Evolutionary conservation across 2,113 vertebrate genomes (phyloP), one percentile per base, ranked within the genome.

Genomic region (Hirundichthys speculiger): DNA sequence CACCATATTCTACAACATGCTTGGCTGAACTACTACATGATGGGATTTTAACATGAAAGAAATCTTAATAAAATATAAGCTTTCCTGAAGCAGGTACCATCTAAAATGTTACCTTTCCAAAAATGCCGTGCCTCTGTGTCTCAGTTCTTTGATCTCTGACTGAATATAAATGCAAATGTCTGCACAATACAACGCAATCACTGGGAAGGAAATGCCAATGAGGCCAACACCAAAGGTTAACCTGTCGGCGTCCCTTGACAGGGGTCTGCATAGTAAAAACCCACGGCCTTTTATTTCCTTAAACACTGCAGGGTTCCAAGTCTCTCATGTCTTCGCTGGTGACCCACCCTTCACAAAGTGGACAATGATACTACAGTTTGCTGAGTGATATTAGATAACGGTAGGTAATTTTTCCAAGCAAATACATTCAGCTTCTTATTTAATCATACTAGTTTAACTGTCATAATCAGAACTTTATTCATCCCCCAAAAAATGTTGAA

Each of bases 221-320:
- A 85, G 71, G 72, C 82, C 82, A 67, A 74, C 80, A 80, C 57
- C 86, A 91, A 92, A 91, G 88, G 88, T 90, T 90, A 91, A 78
- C 80, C 89, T 89, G 89, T 89, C 77, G 50, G 64, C 67, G 64
- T 85, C 82, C 87, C 77, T 84, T 87, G 89, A 90, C 82, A 69
- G 73, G 75, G 64, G 57, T 74, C 51, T 57, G 71, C 67, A 78
- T 73, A 66, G 52, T 63, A 73, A 71, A 77, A 74, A 47, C 45
- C 68, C 57, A 79, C 56, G 24, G 74, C 80, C 69, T 90, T 88
- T 88, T 74, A 79, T 86, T 89, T 83, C 42, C 67, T 69, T 75
- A 59, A 79, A 77, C 86, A 38, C 88, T 34, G 84, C 68, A 66
- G 80, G 88, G 66, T 50, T 53, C 81, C 46, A 12, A 42, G 25